These are phyloP conservation scores for Poeciliopsis presidionis DNA, from an alignment of 2,797 vertebrate genomes.

Conservation along the genomic window DNA sequence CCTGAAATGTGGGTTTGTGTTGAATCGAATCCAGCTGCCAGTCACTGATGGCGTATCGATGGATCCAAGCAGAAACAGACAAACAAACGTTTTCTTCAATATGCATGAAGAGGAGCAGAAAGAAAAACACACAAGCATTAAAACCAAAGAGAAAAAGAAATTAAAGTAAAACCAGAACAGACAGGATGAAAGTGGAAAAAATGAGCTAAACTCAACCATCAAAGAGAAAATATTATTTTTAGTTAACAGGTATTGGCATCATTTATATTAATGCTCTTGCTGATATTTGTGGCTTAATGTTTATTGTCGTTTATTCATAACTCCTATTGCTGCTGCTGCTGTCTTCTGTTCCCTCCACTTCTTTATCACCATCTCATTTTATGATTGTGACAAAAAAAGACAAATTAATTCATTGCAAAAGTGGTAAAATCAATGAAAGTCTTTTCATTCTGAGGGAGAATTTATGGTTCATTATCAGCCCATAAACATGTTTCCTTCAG, in stretches of 20 bases:
- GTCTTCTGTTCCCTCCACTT: not conserved
- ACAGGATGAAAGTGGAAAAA: not conserved
- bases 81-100: slow-evolving; percentile 28
- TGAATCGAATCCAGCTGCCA: slow-evolving; percentile 36
- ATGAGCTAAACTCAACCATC: not conserved
- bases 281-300: slow-evolving; percentile 7
- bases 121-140: slow-evolving; percentile 3
- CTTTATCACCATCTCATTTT: slow-evolving; percentile 18
- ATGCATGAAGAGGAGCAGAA: slow-evolving; percentile 16
- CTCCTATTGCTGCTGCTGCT: slow-evolving; percentile 16
- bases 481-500: not conserved
- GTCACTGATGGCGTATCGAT: slow-evolving; percentile 41
- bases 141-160: not conserved
- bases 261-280: slow-evolving; percentile 8
- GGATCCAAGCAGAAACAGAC: slow-evolving; percentile 36
- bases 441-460: not conserved
- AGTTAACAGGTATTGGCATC: slow-evolving; percentile 7
- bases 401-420: slow-evolving; percentile 19
- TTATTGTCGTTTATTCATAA: slow-evolving; percentile 46
- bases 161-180: not conserved
- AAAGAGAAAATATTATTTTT: slow-evolving; percentile 13
- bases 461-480: not conserved
- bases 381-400: not conserved
- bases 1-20: slow-evolving; percentile 20
- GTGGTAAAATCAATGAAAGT: slow-evolving; percentile 3